Conservation (phyloP, 2,888 invertebrate genomes). For the Creontiades dilutus region DNA sequence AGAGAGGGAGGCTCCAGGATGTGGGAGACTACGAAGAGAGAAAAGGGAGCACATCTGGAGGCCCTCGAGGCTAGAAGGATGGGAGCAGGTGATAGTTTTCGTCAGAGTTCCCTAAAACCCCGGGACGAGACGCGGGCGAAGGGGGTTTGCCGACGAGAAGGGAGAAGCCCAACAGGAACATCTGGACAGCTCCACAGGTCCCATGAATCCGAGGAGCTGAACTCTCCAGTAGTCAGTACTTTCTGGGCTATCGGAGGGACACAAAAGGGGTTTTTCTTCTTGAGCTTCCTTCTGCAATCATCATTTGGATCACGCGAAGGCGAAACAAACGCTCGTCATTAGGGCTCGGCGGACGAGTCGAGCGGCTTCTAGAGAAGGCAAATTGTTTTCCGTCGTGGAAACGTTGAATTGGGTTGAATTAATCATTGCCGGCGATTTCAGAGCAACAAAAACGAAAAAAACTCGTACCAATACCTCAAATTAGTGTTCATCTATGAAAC, state of each 20-base stretch:
- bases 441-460: no score
- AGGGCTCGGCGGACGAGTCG: background rate
- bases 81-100: slow-evolving; percentile 66
- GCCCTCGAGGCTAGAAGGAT: slow-evolving; percentile 43
- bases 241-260: background rate
- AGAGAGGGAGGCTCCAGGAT: slow-evolving; percentile 42
- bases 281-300: background rate
- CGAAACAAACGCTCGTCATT: slow-evolving; percentile 7
- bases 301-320: slow-evolving; percentile 26
- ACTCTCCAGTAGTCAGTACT: background rate
- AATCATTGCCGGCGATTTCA: no score
- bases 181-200: slow-evolving; percentile 60
- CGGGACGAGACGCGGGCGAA: background rate
- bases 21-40: slow-evolving; percentile 31
- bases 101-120: slow-evolving; percentile 38
- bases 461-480: no score
- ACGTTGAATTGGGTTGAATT: no score
- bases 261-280: background rate
- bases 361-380: no score
- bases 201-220: slow-evolving; percentile 42
- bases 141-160: background rate
- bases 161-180: slow-evolving; percentile 3
- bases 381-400: no score
- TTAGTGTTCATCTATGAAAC: no score
- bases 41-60: slow-evolving; percentile 63